These are phyloP conservation scores for Platalea minor DNA, from an alignment of 2,797 vertebrate species.

Conservation along the genomic window DNA sequence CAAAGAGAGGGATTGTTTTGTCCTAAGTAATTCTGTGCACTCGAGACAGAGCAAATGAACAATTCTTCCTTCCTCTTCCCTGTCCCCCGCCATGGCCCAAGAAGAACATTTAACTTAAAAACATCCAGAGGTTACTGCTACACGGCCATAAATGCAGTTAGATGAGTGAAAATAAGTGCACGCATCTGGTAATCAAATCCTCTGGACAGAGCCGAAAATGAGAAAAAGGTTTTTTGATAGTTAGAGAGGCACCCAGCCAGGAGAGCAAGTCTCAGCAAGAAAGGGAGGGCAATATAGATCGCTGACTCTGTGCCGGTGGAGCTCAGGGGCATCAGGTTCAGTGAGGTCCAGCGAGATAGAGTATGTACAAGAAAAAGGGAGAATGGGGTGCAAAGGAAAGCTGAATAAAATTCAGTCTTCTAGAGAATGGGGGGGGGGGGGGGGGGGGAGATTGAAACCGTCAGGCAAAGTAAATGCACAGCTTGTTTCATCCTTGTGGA, in stretches of 20 bases:
- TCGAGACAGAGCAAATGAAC: neutral
- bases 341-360: neutral
- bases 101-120: neutral
- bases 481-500: neutral
- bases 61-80: neutral
- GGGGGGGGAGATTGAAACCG: neutral
- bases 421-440: neutral
- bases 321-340: neutral
- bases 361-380: neutral
- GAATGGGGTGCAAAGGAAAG: neutral
- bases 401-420: neutral
- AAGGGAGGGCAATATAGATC: neutral
- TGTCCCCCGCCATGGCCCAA: neutral
- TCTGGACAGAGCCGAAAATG: neutral
- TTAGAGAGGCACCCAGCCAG: neutral
- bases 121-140: neutral
- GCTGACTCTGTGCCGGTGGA: accelerated
- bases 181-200: conserved; percentile 5
- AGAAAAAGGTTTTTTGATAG: neutral
- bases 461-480: neutral
- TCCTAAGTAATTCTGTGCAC: neutral
- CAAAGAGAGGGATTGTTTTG: neutral
- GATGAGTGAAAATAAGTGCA: neutral
- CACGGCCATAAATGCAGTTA: neutral
- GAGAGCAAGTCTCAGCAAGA: neutral